Conservation (phyloP, 1,140 invertebrate genomes). For the Caenorhabditis latens region DNA sequence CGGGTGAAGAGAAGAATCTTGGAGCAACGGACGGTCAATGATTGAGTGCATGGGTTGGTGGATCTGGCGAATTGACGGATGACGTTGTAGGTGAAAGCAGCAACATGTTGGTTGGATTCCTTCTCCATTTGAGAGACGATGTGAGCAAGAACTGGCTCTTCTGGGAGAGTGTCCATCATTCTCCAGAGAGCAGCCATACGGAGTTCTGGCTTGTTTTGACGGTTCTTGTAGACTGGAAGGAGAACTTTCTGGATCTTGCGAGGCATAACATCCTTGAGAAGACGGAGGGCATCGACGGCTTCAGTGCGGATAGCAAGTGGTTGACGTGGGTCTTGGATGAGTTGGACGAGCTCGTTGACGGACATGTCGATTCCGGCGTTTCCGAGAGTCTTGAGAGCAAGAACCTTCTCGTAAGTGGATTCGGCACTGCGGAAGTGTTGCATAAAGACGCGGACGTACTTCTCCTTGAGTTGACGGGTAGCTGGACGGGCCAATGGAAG, state of each 20-base stretch:
- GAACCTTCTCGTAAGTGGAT: constrained; percentile 64
- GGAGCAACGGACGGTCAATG: constrained; percentile 36
- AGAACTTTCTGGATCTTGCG: constrained; percentile 70
- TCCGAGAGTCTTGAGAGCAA: constrained; percentile 70
- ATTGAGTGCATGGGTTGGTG: constrained; percentile 24
- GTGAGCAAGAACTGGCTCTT: constrained; percentile 59
- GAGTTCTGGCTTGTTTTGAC: constrained; percentile 69
- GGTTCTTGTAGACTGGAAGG: constrained; percentile 71
- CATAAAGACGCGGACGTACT: constrained; percentile 57
- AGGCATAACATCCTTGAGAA: constrained; percentile 67
- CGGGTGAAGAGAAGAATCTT: constrained; percentile 46
- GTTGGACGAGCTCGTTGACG: constrained; percentile 67
- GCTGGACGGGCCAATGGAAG: constrained; percentile 2
- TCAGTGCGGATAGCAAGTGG: constrained; percentile 69
- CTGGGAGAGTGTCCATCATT: constrained; percentile 67
- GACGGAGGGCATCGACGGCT: constrained; percentile 75
- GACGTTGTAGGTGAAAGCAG: constrained; percentile 69
- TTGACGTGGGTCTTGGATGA: constrained; percentile 69
- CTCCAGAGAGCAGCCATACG: constrained; percentile 72
- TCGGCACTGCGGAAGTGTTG: constrained; percentile 58
- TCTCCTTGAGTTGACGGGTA: constrained; percentile 25
- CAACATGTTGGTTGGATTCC: constrained; percentile 74
- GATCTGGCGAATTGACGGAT: constrained; percentile 51
- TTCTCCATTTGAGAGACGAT: constrained; percentile 68
- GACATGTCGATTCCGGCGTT: constrained; percentile 73